These are phyloP conservation scores for Meteorus cinctellus DNA, from an alignment of 2,888 invertebrate species.

Conservation along the genomic window DNA sequence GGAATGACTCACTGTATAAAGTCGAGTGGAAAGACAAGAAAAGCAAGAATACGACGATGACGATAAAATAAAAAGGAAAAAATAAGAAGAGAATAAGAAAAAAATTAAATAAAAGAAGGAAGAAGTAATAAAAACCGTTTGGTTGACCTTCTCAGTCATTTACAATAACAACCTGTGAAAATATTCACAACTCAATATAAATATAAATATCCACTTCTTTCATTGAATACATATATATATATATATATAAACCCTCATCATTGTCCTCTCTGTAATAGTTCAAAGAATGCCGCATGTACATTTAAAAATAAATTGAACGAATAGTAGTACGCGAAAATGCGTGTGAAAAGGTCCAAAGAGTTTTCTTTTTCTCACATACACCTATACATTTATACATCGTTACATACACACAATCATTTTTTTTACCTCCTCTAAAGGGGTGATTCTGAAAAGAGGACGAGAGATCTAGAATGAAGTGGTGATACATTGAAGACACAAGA, in stretches of 20 bases:
- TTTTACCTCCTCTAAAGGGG: neutral
- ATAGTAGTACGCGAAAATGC: slow-evolving; percentile 53
- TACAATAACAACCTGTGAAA: neutral
- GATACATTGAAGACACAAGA: slow-evolving; percentile 18
- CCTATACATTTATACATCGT: neutral
- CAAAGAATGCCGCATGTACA: neutral
- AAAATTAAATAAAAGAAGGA: neutral
- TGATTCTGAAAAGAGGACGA: neutral
- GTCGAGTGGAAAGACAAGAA: neutral
- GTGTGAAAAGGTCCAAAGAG: slow-evolving; percentile 51
- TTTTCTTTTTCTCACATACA: neutral
- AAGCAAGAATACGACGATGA: neutral
- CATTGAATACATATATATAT: neutral
- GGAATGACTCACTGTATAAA: slow-evolving; percentile 5
- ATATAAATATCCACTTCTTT: neutral
- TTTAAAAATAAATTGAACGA: neutral
- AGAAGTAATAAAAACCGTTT: slow-evolving; percentile 13
- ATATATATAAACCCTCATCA: neutral
- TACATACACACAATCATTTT: neutral
- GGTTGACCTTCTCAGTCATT: slow-evolving; percentile 20
- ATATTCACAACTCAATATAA: neutral
- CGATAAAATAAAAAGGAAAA: neutral
- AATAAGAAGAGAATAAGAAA: neutral
- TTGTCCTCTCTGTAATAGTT: neutral
- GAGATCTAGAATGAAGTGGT: slow-evolving; percentile 11